Evolutionary conservation across 2,113 vertebrate genomes (phyloP).

Genomic region (Corythornis madagascariensis): DNA sequence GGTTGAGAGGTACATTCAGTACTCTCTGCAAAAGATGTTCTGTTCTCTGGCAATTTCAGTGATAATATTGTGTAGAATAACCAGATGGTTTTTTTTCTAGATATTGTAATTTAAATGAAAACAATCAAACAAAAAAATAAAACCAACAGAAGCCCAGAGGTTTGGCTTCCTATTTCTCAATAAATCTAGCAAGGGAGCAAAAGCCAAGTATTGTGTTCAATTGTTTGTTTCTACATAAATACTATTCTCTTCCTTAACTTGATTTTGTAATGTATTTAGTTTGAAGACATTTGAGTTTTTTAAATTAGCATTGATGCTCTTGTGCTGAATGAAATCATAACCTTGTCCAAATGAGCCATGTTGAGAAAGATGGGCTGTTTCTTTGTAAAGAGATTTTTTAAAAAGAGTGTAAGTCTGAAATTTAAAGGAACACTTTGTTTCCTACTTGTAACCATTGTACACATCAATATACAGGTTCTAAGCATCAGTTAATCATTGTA

Average conservation of each 20-base stretch:
- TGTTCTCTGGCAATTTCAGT: slow-evolving; percentile 46
- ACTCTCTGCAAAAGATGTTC: not conserved
- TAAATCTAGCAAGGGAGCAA: slow-evolving; percentile 54
- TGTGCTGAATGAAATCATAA: slow-evolving; percentile 28
- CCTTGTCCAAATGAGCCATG: slow-evolving; percentile 23
- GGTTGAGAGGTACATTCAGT: slow-evolving; percentile 34
- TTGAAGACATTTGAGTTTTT: slow-evolving; percentile 28
- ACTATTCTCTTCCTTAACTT: slow-evolving; percentile 40
- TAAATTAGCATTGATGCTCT: not conserved
- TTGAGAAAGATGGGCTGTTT: slow-evolving; percentile 32
- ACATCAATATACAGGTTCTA: not conserved
- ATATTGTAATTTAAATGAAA: slow-evolving; percentile 43
- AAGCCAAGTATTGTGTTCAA: slow-evolving; percentile 44
- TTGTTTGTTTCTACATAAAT: slow-evolving; percentile 62
- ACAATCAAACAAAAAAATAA: not conserved
- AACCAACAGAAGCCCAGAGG: not conserved
- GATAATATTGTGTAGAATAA: slow-evolving; percentile 30
- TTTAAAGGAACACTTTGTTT: not conserved
- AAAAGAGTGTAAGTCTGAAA: not conserved
- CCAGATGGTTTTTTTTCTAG: slow-evolving; percentile 64
- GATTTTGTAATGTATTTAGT: slow-evolving; percentile 51
- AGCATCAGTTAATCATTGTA: not conserved
- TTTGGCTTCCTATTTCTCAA: slow-evolving; percentile 50
- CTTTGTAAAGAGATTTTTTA: slow-evolving; percentile 22
- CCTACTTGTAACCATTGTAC: not conserved